These are phyloP conservation scores for Galemys pyrenaicus DNA, from an alignment of 2,113 vertebrate genomes.

Conservation along the genomic window DNA sequence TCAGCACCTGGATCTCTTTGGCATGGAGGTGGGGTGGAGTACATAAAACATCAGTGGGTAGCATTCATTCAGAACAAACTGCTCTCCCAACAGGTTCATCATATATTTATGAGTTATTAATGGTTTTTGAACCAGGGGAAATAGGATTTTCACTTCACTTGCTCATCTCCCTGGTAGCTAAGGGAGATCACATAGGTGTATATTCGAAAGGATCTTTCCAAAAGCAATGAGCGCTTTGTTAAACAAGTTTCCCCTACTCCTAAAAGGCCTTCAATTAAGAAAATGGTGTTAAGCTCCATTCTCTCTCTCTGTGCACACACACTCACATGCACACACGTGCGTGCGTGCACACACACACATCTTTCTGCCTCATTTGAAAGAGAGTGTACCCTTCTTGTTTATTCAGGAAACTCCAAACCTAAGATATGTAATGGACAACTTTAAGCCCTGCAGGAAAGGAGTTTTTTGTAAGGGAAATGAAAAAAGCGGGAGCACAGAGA, in stretches of 20 bases:
- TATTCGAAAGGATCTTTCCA: not conserved
- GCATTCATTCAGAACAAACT: too few species aligned
- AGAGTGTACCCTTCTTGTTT: not conserved
- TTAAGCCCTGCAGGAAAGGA: not conserved
- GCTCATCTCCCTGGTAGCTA: not conserved
- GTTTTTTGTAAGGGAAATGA: too few species aligned
- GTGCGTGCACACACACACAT: not conserved
- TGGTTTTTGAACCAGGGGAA: not conserved
- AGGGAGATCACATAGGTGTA: not conserved
- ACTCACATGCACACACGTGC: too few species aligned
- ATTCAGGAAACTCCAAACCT: not conserved
- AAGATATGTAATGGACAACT: not conserved
- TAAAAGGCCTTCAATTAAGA: not conserved
- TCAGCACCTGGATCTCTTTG: too few species aligned
- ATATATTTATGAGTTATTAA: too few species aligned
- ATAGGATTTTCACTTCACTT: not conserved
- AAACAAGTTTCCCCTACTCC: not conserved
- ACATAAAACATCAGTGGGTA: too few species aligned
- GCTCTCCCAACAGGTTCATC: too few species aligned
- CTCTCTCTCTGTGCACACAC: not conserved
- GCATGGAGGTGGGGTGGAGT: too few species aligned
- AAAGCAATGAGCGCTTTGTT: not conserved
- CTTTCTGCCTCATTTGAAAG: not conserved
- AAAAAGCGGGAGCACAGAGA: too few species aligned
- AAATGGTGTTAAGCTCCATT: not conserved